phyloP scores from a whole-genome alignment of 2,888 invertebrate genomes.

The Drosophila pseudotakahashii region DNA sequence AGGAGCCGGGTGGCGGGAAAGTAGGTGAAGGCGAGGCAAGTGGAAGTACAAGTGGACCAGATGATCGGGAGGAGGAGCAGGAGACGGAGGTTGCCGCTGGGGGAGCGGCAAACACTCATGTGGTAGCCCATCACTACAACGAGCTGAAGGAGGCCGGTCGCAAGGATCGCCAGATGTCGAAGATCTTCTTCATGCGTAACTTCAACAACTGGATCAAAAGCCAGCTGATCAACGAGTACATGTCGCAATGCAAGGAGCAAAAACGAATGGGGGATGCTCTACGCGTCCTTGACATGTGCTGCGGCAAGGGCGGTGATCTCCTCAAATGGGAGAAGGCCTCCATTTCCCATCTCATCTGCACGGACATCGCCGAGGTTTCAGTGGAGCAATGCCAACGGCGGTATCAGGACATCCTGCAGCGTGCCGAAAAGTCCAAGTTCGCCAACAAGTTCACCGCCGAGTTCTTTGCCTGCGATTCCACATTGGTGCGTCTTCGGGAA shows the following conservation, averaged over 20 bases:
- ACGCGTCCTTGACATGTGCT: conserved; percentile 95
- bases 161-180: conserved; percentile 92
- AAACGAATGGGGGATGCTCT: conserved; percentile 88
- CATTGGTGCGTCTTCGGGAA: conserved; percentile 91
- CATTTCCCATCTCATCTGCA: conserved; percentile 93
- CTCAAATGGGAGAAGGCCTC: conserved; percentile 96
- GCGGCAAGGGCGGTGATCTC: conserved; percentile 99
- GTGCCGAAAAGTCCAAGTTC: conserved; percentile 74
- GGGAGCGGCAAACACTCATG: conserved; percentile 73
- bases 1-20: conserved; percentile 13
- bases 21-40: background rate
- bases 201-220: conserved; percentile 99
- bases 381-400: conserved; percentile 95
- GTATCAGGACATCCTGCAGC: conserved; percentile 89
- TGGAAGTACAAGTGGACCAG: background rate
- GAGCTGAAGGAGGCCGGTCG: conserved; percentile 92
- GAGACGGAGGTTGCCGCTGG: conserved; percentile 26
- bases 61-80: conserved; percentile 3
- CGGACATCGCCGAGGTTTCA: conserved; percentile 96
- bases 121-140: conserved; percentile 97
- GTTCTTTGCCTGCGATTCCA: conserved; percentile 96
- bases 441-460: conserved; percentile 91
- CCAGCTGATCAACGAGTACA: conserved; percentile 94
- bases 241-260: conserved; percentile 87
- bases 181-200: conserved; percentile 96